Evolutionary conservation across 2,113 vertebrate genomes (phyloP), one percentile per base, ranked within the genome.

Genomic region (Bufo bufo): DNA sequence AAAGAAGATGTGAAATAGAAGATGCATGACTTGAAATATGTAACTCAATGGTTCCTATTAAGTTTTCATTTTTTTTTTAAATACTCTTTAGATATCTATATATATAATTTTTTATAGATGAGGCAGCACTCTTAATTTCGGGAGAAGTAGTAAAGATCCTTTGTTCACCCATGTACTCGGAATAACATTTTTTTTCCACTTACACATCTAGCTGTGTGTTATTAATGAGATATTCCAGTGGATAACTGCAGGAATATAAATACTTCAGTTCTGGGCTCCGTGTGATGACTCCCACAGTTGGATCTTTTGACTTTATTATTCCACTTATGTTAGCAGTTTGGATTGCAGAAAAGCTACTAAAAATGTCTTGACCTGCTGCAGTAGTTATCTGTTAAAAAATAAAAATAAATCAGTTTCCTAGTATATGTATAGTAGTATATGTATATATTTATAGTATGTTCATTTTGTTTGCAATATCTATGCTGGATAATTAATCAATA

Each of bases 151-250:
- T 54, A 54, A 54, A 54, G 52, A 54, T 54, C 10, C 52, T 54
- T 54, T 33, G 33, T 33, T 33, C 33, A 33, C 33, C 33, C 33
- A 33, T 33, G 33, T 33, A 33, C 33, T 33, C 33, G 33, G 33
- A 33, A 33, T 43, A 19, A 17, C 23, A 4, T 49, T 11, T 69
- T 16, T 7, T 69, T 69, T 49, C 9, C 33, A 88, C 93, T 93
- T 92, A 94, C 94, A 94, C 93, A 23, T 93, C 92, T 66, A 94
- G 89, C 77, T 91, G 90, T 19, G 93, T 95, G 91, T 95, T 94
- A 93, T 95, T 96, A 75, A 96, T 79, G 52, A 95, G 90, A 85
- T 95, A 94, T 79, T 95, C 92, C 87, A 95, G 88, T 5, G 94
- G 93, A 59, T 95, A 96, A 50, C 92, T 87, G 65, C 94, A 96